phyloP scores from a whole-genome alignment of 2,113 vertebrate species.

The Lonchura striata region DNA sequence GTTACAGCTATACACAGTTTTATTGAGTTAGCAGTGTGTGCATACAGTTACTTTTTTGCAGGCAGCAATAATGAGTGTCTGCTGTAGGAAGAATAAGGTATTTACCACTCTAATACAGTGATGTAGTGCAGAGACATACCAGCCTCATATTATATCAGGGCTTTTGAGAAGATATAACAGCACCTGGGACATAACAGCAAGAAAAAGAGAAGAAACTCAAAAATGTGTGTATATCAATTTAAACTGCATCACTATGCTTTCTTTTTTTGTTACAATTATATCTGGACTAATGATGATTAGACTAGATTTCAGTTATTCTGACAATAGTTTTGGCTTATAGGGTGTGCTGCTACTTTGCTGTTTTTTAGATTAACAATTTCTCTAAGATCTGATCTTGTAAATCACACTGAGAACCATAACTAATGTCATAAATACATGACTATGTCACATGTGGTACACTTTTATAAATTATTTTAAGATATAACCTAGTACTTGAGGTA shows the following conservation, averaged over 20 bases:
- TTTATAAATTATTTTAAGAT: neutral
- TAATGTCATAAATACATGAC: neutral
- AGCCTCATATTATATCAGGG: accelerated
- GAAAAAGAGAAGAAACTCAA: neutral
- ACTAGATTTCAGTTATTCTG: neutral
- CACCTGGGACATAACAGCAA: accelerated
- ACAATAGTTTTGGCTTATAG: neutral
- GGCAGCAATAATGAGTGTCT: neutral
- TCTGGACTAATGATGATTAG: neutral
- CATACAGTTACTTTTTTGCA: neutral
- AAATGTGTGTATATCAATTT: neutral
- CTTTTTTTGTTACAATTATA: neutral
- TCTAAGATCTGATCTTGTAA: neutral
- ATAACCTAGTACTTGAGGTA: accelerated
- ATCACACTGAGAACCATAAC: neutral
- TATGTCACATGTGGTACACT: neutral
- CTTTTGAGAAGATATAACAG: neutral
- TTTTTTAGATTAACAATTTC: neutral
- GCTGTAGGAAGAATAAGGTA: neutral
- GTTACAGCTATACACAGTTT: neutral
- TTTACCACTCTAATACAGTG: neutral
- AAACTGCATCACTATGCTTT: neutral
- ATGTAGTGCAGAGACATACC: neutral
- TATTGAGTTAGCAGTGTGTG: neutral
- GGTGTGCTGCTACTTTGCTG: neutral